Percentiles rank a stretch among this genome's conserved stretches.
phyloP scores from a whole-genome alignment of 2,113 vertebrate species.

The Tragulus kanchil region DNA sequence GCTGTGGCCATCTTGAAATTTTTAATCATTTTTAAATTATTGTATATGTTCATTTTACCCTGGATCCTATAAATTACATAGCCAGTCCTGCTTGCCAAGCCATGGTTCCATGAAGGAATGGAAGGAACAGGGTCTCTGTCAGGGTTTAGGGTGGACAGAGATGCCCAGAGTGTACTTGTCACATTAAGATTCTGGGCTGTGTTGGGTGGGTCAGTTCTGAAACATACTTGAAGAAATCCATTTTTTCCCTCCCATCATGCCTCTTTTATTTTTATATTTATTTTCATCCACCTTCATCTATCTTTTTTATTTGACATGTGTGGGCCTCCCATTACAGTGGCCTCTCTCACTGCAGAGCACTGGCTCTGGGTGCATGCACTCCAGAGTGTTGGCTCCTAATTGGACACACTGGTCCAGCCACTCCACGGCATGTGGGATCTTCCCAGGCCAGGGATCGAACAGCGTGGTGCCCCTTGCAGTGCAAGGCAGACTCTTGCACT shows the following conservation, averaged over 20 bases:
- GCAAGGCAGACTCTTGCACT: no score
- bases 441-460: no score
- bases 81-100: neutral
- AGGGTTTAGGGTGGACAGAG: neutral
- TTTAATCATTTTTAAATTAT: neutral
- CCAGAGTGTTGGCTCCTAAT: no score
- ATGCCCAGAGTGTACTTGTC: neutral
- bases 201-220: neutral
- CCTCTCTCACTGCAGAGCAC: no score
- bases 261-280: no score
- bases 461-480: no score
- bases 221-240: neutral
- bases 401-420: no score
- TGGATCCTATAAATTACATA: neutral
- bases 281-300: no score
- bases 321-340: no score
- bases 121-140: neutral
- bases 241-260: neutral
- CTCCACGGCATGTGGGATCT: no score
- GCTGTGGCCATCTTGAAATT: neutral
- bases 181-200: neutral
- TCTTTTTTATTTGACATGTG: no score
- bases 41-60: neutral
- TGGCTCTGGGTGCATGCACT: no score
- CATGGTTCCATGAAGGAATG: neutral